These are phyloP conservation scores for Tragelaphus imberbis DNA, from an alignment of 2,113 vertebrate species.

Conservation along the genomic window DNA sequence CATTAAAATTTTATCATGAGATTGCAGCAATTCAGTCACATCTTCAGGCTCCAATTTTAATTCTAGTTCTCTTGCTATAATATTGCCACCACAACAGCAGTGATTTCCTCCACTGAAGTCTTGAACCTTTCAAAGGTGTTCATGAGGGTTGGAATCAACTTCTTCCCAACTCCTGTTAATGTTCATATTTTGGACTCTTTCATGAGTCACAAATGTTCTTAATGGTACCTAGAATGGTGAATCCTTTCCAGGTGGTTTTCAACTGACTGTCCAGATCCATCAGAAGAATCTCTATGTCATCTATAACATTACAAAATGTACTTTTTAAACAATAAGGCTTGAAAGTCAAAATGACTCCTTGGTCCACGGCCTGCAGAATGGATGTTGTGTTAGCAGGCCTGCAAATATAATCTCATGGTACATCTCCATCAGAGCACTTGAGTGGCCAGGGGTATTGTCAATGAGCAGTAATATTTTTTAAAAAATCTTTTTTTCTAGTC, in stretches of 20 bases:
- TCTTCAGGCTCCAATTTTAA: background rate
- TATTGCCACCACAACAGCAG: background rate
- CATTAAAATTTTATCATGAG: background rate
- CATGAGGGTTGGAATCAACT: background rate
- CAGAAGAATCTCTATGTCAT: background rate
- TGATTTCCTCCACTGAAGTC: background rate
- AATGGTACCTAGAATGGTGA: background rate
- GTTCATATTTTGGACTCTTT: background rate
- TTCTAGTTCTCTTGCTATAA: background rate
- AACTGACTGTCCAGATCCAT: background rate
- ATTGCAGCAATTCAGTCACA: background rate
- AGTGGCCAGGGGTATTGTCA: background rate
- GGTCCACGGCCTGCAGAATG: background rate
- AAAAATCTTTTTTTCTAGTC: background rate
- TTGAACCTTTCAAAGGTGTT: background rate
- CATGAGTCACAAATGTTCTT: background rate
- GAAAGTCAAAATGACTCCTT: background rate
- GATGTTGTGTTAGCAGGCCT: background rate
- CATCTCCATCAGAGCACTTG: background rate
- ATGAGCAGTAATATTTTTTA: background rate
- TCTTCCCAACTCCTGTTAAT: background rate
- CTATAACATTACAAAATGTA: background rate
- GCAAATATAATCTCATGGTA: background rate
- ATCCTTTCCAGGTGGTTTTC: background rate
- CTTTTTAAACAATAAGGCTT: background rate